phyloP scores from a whole-genome alignment of 2,113 vertebrate species.

The Oriolus oriolus region DNA sequence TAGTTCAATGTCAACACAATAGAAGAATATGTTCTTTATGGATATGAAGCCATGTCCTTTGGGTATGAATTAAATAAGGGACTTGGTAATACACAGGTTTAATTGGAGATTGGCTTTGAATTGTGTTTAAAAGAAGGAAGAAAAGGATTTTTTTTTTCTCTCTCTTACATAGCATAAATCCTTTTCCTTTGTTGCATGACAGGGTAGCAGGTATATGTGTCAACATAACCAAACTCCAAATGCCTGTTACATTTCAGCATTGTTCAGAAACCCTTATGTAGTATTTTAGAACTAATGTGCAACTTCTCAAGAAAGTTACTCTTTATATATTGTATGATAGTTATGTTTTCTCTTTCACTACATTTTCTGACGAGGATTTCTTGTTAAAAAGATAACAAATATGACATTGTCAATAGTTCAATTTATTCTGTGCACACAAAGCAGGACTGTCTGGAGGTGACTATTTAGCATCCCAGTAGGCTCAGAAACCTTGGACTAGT shows the following conservation, averaged over 20 bases:
- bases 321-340: not conserved
- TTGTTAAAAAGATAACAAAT: not conserved
- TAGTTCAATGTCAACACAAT: not conserved
- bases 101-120: not conserved
- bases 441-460: not conserved
- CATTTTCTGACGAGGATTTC: not conserved
- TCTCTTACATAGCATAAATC: not conserved
- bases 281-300: not conserved
- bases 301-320: not conserved
- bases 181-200: not conserved
- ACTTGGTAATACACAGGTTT: not conserved
- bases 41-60: not conserved
- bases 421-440: not conserved
- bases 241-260: not conserved
- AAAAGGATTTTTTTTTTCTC: rapidly evolving
- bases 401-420: not conserved
- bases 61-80: not conserved
- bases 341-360: not conserved
- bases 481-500: not conserved
- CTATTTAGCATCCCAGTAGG: not conserved
- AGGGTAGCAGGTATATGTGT: not conserved
- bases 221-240: not conserved
- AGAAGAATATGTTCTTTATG: not conserved
- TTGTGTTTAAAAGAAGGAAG: not conserved
- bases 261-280: not conserved